Evolutionary conservation across 2,888 invertebrate species (phyloP), one percentile per base, ranked within the genome.

Genomic region (Apotomis capreana): DNA sequence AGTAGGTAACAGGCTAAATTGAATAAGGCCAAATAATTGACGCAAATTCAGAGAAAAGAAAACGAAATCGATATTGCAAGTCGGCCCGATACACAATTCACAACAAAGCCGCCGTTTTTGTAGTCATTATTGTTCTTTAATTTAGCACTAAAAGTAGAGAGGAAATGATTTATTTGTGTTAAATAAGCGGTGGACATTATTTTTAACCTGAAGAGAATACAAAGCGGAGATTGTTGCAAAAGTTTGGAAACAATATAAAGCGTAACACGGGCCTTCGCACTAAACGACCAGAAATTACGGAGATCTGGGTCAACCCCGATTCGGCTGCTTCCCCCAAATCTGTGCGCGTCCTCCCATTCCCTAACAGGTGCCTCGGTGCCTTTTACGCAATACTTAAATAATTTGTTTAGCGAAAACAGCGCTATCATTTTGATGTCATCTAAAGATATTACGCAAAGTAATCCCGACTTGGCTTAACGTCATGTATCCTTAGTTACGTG

Each of bases 281-380:
- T 59, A 63, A 62, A 59, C 63, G 63, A 54, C 44, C 68, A 72
- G 80, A 83, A 81, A 88, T 87, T 85, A 85, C 80, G 75, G 75
- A 80, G 81, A 89, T 88, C 82, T 88, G 83, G 89, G 88, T 88
- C 86, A 86, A 74, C 84, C 84, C 82, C 81, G 76, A 78, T 79
- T 77, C 77, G 75, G 79, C 74, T 51, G 76, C 78, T 81, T 80
- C 83, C 83, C 84, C 83, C 83, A 87, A 89, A 89, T 87, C 87
- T 84, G 86, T 76, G 82, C 83, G 87, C 84, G 87, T 87, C 86
- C 88, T 87, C 86, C 85, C 82, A 75, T 51, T 40, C 44, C 61
- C 40, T 51, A 67, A 63, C 68, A 68, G 67, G 62, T 72, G 36
- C 76, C 71, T 78, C 73, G 75, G 74, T 71, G 75, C 58, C 37